A percentile compares a stretch with the other conserved stretches of the same genome.
Conservation (phyloP, 2,888 invertebrate genomes). For the Liopterus haemorrhoidalis region DNA sequence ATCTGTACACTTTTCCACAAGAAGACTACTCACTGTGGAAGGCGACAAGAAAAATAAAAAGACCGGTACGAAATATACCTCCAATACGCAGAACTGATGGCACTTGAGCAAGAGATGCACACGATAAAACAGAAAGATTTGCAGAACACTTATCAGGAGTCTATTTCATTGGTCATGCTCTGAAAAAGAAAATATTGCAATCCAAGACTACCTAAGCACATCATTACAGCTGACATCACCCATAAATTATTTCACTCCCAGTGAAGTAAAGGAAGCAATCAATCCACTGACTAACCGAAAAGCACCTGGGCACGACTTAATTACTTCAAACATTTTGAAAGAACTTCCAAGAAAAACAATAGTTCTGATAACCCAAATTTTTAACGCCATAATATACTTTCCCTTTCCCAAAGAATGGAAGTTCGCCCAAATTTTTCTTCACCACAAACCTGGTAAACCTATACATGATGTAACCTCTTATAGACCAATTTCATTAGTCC, state of each 20-base stretch:
- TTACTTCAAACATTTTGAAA: constrained; percentile 27
- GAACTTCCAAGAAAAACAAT: constrained; percentile 28
- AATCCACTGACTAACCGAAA: background rate
- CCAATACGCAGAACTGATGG: constrained; percentile 15
- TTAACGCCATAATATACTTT: constrained; percentile 27
- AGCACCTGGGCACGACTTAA: constrained; percentile 12
- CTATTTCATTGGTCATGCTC: background rate
- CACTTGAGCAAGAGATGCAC: background rate
- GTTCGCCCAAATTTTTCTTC: constrained; percentile 4
- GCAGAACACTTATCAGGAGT: constrained; percentile 3
- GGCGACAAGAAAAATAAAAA: constrained; percentile 15
- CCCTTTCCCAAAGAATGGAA: constrained; percentile 30
- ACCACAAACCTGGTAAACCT: constrained; percentile 28
- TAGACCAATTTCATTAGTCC: constrained; percentile 29
- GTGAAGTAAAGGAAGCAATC: background rate
- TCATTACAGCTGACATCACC: constrained; percentile 3
- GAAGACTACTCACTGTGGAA: constrained; percentile 12
- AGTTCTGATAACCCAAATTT: constrained; percentile 25
- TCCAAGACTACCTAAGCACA: background rate
- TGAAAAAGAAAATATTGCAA: background rate
- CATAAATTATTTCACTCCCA: background rate
- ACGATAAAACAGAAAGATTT: constrained; percentile 4
- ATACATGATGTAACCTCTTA: constrained; percentile 22
- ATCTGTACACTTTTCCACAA: background rate
- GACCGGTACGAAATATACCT: background rate